phyloP scores from a whole-genome alignment of 2,888 invertebrate genomes.

The Sphaerophoria taeniata region DNA sequence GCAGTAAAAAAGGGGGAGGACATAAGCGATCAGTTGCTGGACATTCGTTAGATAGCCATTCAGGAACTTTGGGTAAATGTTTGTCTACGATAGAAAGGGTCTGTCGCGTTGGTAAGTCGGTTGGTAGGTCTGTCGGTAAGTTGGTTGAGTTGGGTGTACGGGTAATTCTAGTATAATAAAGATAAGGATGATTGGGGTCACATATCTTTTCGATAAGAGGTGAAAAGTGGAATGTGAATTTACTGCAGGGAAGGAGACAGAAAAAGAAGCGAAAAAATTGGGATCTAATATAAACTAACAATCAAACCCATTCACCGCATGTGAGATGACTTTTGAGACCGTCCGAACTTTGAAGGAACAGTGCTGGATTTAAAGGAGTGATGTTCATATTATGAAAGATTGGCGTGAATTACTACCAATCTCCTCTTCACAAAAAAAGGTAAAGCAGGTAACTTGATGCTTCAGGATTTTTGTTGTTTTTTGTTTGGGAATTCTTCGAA shows the following conservation, averaged over 20 bases:
- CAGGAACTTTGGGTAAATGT: constrained; percentile 70
- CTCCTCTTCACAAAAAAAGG: too few relatives aligned
- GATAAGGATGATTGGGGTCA: constrained; percentile 71
- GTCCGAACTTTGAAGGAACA: constrained; percentile 25
- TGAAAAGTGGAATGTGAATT: constrained; percentile 67
- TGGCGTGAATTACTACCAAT: too few relatives aligned
- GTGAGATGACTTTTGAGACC: constrained; percentile 64
- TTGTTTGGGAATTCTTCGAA: too few relatives aligned
- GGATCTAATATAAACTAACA: constrained; percentile 71
- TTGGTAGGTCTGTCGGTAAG: neutral
- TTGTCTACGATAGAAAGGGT: constrained; percentile 53
- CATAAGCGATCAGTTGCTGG: constrained; percentile 45
- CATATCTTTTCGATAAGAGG: constrained; percentile 65
- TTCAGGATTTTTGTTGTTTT: too few relatives aligned
- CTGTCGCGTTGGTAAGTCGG: neutral
- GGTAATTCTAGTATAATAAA: constrained; percentile 11
- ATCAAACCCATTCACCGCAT: constrained; percentile 73
- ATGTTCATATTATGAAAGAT: neutral
- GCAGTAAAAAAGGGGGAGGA: constrained; percentile 17
- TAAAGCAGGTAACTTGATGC: too few relatives aligned
- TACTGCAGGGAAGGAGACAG: neutral
- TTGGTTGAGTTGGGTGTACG: constrained; percentile 16
- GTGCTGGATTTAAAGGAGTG: neutral
- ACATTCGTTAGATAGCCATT: constrained; percentile 73
- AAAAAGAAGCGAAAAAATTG: constrained; percentile 9